Percentiles rank a stretch among this genome's conserved stretches.
Evolutionary conservation across 2,113 vertebrate species (phyloP).

Genomic region (Callaeas wilsoni): DNA sequence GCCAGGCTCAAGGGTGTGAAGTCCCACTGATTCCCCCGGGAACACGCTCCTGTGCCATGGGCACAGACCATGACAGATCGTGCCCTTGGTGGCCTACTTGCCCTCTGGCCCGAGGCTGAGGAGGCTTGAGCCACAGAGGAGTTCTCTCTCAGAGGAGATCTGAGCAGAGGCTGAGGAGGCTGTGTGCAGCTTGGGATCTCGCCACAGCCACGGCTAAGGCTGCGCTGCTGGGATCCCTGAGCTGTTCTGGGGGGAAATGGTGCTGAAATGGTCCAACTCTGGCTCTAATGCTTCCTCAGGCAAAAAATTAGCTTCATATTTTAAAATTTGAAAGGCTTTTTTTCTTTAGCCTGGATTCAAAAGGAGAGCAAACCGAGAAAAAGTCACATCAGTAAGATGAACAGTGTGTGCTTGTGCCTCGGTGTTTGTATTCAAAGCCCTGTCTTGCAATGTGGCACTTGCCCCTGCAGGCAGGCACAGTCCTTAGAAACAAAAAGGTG

Average conservation of each 20-base stretch:
- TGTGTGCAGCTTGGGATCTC: background rate
- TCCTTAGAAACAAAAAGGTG: constrained; percentile 43
- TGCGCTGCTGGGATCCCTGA: background rate
- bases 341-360: background rate
- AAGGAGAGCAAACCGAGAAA: background rate
- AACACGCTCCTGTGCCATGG: rapidly evolving
- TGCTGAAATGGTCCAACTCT: background rate
- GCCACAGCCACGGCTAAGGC: background rate
- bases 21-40: rapidly evolving
- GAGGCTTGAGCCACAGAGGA: background rate
- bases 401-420: background rate
- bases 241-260: background rate
- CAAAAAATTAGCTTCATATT: background rate
- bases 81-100: background rate
- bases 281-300: background rate
- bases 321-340: background rate
- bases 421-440: background rate
- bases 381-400: background rate
- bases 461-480: constrained; percentile 31
- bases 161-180: background rate
- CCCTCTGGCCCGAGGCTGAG: background rate
- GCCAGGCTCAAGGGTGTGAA: background rate
- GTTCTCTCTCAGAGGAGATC: background rate
- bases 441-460: background rate
- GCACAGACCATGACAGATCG: rapidly evolving